Evolutionary conservation across 2,797 vertebrate genomes (phyloP), one percentile per base, ranked within the genome.

Genomic region (Hyperoplus immaculatus): DNA sequence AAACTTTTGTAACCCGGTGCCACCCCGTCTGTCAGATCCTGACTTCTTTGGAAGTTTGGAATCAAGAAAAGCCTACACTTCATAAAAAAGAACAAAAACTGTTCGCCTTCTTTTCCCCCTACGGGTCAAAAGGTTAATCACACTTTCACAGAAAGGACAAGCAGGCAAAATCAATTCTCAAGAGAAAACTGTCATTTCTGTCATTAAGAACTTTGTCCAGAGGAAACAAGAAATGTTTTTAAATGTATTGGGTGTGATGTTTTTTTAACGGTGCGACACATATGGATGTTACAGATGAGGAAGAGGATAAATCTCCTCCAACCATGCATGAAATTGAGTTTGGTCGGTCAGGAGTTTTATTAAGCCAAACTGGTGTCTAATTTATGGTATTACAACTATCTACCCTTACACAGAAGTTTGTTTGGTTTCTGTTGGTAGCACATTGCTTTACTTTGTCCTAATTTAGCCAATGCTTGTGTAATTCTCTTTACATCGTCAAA

Each of bases 241-340:
- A 54, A 58, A 60, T 41, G n/a, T 53, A 39, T 12, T 29, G 0
- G 15, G 8, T 7, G 0, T 4, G n/a, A 16, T 11, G 10, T 18
- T 61, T 53, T 67, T 51, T 45, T 21, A 70, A 57, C 46, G 47
- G 3, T 59, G 36, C 0, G 10, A 47, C 14, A 62, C 10, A 62
- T 72, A 49, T 75, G 16, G 49, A 50, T 72, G 8, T 60, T 72
- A 51, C 47, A 55, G 45, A 67, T 75, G 51, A 80, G 73, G n/a
- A 66, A 14, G 13, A 58, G 46, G 18, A 54, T 42, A 68, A 68
- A 77, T 54, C 7, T 45, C n/a, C 7, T 39, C 63, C 72, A 69
- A 39, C 46, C 79, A 82, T 66, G 83, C 72, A 82, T 76, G 68
- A 82, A 85, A 82, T 73, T 69, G 56, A 69, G 39, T 78, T 65